Base-by-base conservation (phyloP, 2,888 invertebrate genomes). In the Eupithecia exiguata region DNA sequence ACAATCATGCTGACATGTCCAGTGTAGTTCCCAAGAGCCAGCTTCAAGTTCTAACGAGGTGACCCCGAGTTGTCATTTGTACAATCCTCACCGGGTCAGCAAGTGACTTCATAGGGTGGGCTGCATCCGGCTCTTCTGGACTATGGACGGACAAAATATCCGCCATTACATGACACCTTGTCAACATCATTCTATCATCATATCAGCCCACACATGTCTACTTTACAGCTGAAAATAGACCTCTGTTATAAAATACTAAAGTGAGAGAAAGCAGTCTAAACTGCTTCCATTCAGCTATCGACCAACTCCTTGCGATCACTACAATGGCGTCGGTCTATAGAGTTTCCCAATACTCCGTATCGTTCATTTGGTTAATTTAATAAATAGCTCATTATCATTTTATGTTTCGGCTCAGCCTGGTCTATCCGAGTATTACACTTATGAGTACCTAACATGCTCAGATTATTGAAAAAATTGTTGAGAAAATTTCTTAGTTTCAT, bases 1-100 rank as follows among this genome's bases (percentile, higher is more conserved):
- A 70, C 65, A 49, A 30, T 14, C 25, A 40, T 35, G 30, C 21
- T 68, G 62, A 70, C 69, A n/a, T 68, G 61, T 70, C 40, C 71
- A 71, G 70, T 70, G n/a, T 65, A 38, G 35, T 5, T 61, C 66
- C 69, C 38, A 68, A 76, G 66, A 69, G 71, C 49, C 25, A 49
- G 61, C 71, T 72, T 46, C 65, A 69, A 76, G 66, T 75, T 72
- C 73, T 78, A 77, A 79, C 78, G 76, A 79, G 77, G 77, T 78
- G 76, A 75, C 79, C 78, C 72, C 78, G 25, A 73, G 72, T 66
- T 78, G 76, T 76, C 76, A 75, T 75, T 70, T 71, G 69, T 73
- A 69, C 61, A 70, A 69, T 66, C 70, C 49, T 53, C 70, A 70
- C 40, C 70, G 68, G 72, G 70, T 68, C 68, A 70, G 49, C 38